Percentiles rank a stretch among this genome's conserved stretches.
These are phyloP conservation scores for Pseudomugil gertrudae DNA, from an alignment of 2,797 vertebrate genomes.

Conservation along the genomic window DNA sequence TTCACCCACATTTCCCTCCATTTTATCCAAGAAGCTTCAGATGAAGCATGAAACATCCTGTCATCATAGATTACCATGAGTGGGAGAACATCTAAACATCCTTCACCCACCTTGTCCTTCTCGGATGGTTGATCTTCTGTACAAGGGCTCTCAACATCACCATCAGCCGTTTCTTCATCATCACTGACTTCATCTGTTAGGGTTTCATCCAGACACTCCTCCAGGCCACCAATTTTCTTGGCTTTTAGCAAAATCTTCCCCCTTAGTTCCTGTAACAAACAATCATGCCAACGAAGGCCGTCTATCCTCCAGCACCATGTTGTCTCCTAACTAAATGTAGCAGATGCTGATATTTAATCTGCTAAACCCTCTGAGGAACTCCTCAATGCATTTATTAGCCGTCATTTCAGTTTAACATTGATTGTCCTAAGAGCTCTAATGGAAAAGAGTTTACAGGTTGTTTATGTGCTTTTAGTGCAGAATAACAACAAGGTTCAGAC, in stretches of 20 bases:
- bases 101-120: slow-evolving; percentile 66
- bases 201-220: slow-evolving; percentile 67
- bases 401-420: slow-evolving; percentile 53
- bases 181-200: slow-evolving; percentile 83
- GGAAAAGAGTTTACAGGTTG: slow-evolving; percentile 39
- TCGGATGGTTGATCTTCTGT: slow-evolving; percentile 66
- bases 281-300: background rate
- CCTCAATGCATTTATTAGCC: slow-evolving; percentile 29
- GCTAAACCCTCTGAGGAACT: slow-evolving; percentile 24
- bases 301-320: slow-evolving; percentile 22
- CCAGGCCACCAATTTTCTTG: slow-evolving; percentile 86
- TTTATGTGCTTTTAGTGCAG: slow-evolving; percentile 34
- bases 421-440: slow-evolving; percentile 65
- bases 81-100: background rate
- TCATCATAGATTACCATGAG: too few species aligned
- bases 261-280: slow-evolving; percentile 83
- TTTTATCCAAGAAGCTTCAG: background rate
- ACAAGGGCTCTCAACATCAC: slow-evolving; percentile 68
- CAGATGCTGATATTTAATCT: slow-evolving; percentile 21
- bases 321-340: slow-evolving; percentile 45
- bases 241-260: slow-evolving; percentile 92
- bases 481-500: slow-evolving; percentile 6
- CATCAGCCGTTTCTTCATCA: slow-evolving; percentile 81
- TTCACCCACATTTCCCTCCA: background rate
- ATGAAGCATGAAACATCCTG: background rate